These are phyloP conservation scores for Agrochola lychnidis DNA, from an alignment of 2,888 invertebrate species.

Conservation along the genomic window DNA sequence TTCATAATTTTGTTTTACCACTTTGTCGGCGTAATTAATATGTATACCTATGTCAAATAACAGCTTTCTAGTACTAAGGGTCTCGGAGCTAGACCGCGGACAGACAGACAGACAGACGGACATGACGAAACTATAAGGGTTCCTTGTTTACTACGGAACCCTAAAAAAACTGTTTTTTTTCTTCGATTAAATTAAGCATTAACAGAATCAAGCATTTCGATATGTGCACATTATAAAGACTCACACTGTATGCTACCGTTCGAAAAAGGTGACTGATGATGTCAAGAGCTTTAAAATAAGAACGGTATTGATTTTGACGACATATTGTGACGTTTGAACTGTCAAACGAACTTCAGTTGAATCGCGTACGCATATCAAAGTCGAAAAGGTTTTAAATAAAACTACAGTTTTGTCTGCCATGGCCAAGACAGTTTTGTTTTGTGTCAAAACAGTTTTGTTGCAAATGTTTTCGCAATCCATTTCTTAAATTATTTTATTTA, in stretches of 20 bases:
- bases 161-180: too few species aligned
- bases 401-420: conserved; percentile 12
- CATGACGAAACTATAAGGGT: too few species aligned
- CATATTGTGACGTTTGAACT: conserved; percentile 21
- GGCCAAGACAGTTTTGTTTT: not conserved
- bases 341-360: conserved; percentile 25
- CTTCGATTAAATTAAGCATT: too few species aligned
- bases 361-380: not conserved
- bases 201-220: too few species aligned
- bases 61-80: too few species aligned
- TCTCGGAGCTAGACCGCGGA: too few species aligned
- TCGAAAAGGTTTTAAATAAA: conserved; percentile 8
- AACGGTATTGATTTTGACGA: conserved; percentile 12
- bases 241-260: not conserved
- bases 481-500: not conserved
- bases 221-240: too few species aligned
- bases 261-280: not conserved
- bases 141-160: too few species aligned
- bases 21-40: too few species aligned
- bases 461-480: not conserved
- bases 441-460: not conserved
- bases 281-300: conserved; percentile 5
- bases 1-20: too few species aligned
- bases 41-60: too few species aligned
- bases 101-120: too few species aligned